phyloP scores from a whole-genome alignment of 2,113 vertebrate genomes.

The Serilophus lunatus region DNA sequence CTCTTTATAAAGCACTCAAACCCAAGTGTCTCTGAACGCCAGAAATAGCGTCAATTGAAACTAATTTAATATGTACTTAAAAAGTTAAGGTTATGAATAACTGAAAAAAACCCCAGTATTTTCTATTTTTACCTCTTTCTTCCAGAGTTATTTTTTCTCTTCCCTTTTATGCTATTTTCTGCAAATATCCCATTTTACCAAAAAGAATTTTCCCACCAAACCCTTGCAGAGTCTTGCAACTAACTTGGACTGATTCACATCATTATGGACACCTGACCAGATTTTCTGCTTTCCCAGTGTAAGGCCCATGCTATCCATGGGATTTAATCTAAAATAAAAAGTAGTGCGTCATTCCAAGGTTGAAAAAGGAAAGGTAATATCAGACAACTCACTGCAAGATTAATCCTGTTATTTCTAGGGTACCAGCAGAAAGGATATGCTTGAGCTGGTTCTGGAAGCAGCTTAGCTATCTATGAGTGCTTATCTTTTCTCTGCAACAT shows the following conservation, averaged over 20 bases:
- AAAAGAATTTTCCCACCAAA: neutral
- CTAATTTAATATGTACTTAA: neutral
- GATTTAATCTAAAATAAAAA: neutral
- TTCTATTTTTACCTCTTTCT: neutral
- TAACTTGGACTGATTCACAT: accelerated
- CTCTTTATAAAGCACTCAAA: neutral
- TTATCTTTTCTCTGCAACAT: neutral
- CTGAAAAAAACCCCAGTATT: neutral
- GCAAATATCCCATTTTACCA: neutral
- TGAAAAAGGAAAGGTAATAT: neutral
- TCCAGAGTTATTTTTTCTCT: neutral
- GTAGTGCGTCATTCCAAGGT: neutral
- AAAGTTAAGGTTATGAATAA: neutral
- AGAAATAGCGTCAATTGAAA: neutral
- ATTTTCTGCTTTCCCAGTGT: neutral
- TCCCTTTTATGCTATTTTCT: neutral
- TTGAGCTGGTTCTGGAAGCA: neutral
- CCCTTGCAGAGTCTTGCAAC: neutral
- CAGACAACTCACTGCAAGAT: neutral
- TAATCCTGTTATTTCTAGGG: neutral
- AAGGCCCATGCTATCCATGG: neutral
- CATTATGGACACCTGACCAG: neutral
- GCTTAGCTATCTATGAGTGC: neutral
- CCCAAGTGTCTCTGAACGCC: neutral
- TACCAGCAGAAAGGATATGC: neutral